A percentile compares a stretch with the other conserved stretches of the same genome.
Conservation (phyloP, 2,888 invertebrate genomes). For the Hypselothyrea guttata region DNA sequence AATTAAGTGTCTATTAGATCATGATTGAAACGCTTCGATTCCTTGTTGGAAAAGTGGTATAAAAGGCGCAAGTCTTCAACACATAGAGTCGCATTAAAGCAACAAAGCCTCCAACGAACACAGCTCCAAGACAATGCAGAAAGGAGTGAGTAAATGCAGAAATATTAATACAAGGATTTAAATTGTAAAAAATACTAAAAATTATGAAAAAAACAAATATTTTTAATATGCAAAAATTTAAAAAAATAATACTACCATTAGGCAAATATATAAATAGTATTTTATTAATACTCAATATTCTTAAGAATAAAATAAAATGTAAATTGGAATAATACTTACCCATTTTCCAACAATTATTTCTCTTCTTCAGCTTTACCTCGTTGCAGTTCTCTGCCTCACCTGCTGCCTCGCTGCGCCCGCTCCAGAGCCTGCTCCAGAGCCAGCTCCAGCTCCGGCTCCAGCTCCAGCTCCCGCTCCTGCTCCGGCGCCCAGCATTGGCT, state of each 20-base stretch:
- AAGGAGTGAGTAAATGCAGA: constrained; percentile 45
- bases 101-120: constrained; percentile 12
- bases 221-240: too few relatives aligned
- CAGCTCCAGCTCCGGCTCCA: constrained; percentile 52
- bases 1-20: constrained; percentile 59
- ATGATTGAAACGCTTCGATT: constrained; percentile 47
- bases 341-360: too few relatives aligned
- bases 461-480: constrained; percentile 40
- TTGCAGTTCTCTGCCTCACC: constrained; percentile 60
- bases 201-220: too few relatives aligned
- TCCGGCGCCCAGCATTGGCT: constrained; percentile 48
- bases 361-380: constrained; percentile 55
- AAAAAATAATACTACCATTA: too few relatives aligned
- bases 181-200: too few relatives aligned
- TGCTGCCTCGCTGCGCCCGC: constrained; percentile 58
- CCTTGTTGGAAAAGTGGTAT: constrained; percentile 40
- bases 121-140: constrained; percentile 35
- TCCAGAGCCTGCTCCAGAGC: constrained; percentile 40
- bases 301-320: too few relatives aligned
- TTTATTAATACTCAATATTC: too few relatives aligned
- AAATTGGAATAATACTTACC: too few relatives aligned
- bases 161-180: too few relatives aligned
- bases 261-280: too few relatives aligned
- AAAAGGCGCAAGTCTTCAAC: constrained; percentile 42
- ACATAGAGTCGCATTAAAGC: constrained; percentile 35